Conservation (phyloP, 2,888 invertebrate species). For the Rugalucina vietnamica region DNA sequence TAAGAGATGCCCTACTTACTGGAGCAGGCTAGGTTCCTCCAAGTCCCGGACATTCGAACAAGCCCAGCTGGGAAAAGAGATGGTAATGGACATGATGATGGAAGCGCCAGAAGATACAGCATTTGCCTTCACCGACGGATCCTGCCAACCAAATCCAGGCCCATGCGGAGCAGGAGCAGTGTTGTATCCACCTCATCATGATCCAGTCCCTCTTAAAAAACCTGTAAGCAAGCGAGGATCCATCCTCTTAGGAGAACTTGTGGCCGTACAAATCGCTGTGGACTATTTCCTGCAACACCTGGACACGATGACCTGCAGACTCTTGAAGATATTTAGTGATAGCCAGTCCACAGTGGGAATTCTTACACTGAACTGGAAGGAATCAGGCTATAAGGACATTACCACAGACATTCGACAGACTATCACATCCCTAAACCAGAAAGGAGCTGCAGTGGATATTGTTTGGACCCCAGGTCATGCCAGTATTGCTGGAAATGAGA, state of each 20-base stretch:
- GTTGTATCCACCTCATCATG: too few relatives aligned
- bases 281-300: conserved; percentile 1
- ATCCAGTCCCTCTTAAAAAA: too few relatives aligned
- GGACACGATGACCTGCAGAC: background rate
- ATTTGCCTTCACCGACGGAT: too few relatives aligned
- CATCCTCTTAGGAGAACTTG: conserved; percentile 34
- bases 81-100: too few relatives aligned
- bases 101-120: too few relatives aligned
- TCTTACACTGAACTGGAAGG: conserved; percentile 12
- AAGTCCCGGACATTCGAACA: too few relatives aligned
- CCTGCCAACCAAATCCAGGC: too few relatives aligned
- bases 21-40: too few relatives aligned
- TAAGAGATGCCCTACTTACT: background rate
- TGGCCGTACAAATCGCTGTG: conserved; percentile 28
- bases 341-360: conserved; percentile 24
- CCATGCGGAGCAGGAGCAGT: too few relatives aligned
- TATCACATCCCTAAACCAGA: background rate
- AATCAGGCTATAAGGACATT: background rate
- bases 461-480: too few relatives aligned
- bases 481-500: too few relatives aligned
- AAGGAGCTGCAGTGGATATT: background rate
- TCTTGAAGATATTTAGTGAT: conserved; percentile 12
- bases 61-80: too few relatives aligned
- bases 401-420: conserved; percentile 12
- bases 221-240: conserved; percentile 8